Base-by-base conservation (phyloP, 1,140 invertebrate species). In the Zaprionus inermis region DNA sequence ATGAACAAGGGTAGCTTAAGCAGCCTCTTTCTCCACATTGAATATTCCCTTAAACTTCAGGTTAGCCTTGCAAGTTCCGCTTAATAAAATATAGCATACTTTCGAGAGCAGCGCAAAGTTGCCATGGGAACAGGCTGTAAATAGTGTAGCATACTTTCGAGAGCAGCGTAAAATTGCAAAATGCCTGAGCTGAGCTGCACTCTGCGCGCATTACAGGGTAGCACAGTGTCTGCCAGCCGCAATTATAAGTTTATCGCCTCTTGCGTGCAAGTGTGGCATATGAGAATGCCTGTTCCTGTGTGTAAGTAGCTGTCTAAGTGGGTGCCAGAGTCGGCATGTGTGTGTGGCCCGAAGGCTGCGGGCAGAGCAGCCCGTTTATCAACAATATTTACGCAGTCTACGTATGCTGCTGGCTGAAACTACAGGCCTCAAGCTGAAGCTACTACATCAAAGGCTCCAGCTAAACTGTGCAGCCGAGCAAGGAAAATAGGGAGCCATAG, bases 271-370 rank as follows among this genome's bases (percentile, higher is more conserved):
- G 56, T 51, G 20, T 52, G 65, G 52, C 75, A 81, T 78, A 76
- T 86, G 75, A 81, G 73, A 78, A 68, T 30, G 71, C 36, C 49
- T 66, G 76, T 71, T 44, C 60, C 74, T 75, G 67, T 61, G 28
- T 76, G 66, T 69, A 78, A 85, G 82, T 82, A 75, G 68, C 76
- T 85, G 72, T 72, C 58, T 72, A 88, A 76, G 76, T 88, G 79
- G 49, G 61, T 65, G 72, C 61, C 44, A 51, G 68, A 51, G 68
- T 72, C 61, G 68, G 78, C 58, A 44, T 66, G 52, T 64, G 63
- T 54, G 22, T 24, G 22, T 58, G 75, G 22, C 41, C 59, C 70
- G 44, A 16, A 73, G 64, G 20, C 66, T 64, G 51, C 55, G 32
- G 52, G 61, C 55, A 32, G 24, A 52, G 66, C 12, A 51, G 52